Conservation (phyloP, 2,113 vertebrate species). For the Cheilinus undulatus region DNA sequence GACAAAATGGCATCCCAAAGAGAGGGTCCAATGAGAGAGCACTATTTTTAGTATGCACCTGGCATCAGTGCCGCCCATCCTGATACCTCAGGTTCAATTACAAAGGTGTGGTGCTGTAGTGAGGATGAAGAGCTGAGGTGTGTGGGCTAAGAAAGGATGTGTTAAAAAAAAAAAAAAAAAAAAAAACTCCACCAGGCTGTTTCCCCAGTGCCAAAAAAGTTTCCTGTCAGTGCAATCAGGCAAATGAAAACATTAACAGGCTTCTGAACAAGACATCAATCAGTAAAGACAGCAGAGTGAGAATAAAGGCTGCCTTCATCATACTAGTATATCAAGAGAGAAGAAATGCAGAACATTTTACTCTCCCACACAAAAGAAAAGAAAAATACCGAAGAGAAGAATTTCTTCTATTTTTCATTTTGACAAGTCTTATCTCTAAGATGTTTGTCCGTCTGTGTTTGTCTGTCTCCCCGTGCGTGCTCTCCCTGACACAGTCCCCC, state of each 20-base stretch:
- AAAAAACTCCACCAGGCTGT: conserved; percentile 18
- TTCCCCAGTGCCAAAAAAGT: conserved; percentile 39
- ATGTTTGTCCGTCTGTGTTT: conserved; percentile 23
- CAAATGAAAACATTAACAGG: conserved; percentile 60
- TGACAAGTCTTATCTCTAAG: conserved; percentile 43
- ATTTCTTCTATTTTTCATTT: conserved; percentile 59
- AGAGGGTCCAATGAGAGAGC: conserved; percentile 73
- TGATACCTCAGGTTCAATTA: conserved; percentile 68
- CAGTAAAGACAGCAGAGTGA: conserved; percentile 21
- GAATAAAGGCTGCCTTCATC: conserved; percentile 51
- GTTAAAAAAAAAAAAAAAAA: conserved; percentile 19
- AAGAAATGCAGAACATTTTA: conserved; percentile 23
- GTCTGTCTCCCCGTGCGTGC: conserved; percentile 22
- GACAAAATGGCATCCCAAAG: conserved; percentile 67
- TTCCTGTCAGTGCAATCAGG: conserved; percentile 51
- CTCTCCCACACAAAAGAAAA: conserved; percentile 23
- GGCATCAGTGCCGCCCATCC: conserved; percentile 64
- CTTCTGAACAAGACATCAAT: conserved; percentile 59
- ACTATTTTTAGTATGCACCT: conserved; percentile 81
- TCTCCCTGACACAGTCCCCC: conserved; percentile 24
- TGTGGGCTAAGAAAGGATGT: conserved; percentile 31
- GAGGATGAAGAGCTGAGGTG: conserved; percentile 29
- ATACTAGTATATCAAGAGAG: conserved; percentile 31
- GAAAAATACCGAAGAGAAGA: conserved; percentile 47
- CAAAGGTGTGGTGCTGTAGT: conserved; percentile 39